Evolutionary conservation across 2,888 invertebrate genomes (phyloP).

Genomic region (Habrosyne pyritoides): DNA sequence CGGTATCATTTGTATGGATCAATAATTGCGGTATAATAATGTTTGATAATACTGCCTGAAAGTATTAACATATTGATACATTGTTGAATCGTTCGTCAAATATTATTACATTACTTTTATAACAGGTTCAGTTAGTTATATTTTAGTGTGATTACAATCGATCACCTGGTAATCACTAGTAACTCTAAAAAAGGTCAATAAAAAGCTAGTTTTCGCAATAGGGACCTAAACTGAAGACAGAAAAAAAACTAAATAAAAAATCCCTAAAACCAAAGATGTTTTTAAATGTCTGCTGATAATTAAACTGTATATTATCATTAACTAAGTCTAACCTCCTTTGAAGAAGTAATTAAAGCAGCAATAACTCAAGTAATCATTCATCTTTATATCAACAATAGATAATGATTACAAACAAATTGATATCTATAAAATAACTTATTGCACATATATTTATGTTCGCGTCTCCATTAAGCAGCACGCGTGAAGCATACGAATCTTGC

Average conservation of each 20-base stretch:
- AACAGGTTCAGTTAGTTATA: not conserved
- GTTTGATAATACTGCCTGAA: not conserved
- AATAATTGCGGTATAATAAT: too few relatives aligned
- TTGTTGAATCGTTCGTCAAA: not conserved
- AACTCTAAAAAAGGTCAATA: too few relatives aligned
- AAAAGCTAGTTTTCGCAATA: too few relatives aligned
- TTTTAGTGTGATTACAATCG: not conserved
- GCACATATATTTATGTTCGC: constrained; percentile 14
- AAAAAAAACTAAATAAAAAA: too few relatives aligned
- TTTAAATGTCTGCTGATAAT: too few relatives aligned
- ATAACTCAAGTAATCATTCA: not conserved
- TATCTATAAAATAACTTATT: constrained; percentile 7
- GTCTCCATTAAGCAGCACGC: constrained; percentile 32
- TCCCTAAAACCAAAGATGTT: too few relatives aligned
- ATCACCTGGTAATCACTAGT: not conserved
- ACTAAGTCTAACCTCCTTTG: too few relatives aligned
- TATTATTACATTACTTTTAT: not conserved
- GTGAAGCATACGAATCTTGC: constrained; percentile 28
- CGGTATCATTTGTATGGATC: not conserved
- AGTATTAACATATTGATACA: not conserved
- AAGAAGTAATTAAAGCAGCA: too few relatives aligned
- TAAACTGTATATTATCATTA: too few relatives aligned
- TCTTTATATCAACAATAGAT: not conserved
- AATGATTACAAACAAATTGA: not conserved
- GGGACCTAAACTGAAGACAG: too few relatives aligned